Percentiles rank a stretch among this genome's conserved stretches.
Evolutionary conservation across 1,140 invertebrate species (phyloP).

Genomic region (Lycorma delicatula): DNA sequence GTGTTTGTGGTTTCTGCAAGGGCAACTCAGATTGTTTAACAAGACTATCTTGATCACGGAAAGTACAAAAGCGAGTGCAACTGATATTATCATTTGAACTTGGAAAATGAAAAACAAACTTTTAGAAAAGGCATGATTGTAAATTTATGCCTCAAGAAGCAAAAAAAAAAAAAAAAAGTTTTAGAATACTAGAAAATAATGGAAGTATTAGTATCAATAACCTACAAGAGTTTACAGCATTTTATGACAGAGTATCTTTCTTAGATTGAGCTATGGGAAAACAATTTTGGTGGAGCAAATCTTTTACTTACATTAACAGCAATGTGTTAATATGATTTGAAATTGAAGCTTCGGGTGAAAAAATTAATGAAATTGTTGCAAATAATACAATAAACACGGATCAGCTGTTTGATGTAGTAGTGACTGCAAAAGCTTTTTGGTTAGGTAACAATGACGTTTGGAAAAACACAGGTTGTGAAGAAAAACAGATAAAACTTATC

Average conservation of each 20-base stretch:
- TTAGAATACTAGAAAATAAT: no score
- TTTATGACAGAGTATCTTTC: no score
- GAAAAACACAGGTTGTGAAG: slow-evolving; percentile 21
- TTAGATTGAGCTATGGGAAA: not conserved
- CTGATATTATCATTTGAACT: no score
- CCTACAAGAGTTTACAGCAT: no score
- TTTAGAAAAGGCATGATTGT: slow-evolving; percentile 4
- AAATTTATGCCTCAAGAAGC: no score
- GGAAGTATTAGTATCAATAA: no score
- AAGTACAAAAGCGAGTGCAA: not conserved
- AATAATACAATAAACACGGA: not conserved
- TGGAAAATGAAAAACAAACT: not conserved
- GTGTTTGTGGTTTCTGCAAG: slow-evolving; percentile 17
- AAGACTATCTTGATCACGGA: not conserved
- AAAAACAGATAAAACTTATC: slow-evolving; percentile 21
- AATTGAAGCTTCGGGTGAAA: not conserved
- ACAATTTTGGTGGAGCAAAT: not conserved
- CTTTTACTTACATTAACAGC: not conserved
- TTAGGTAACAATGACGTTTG: slow-evolving; percentile 3
- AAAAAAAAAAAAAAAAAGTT: no score
- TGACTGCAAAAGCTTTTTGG: slow-evolving; percentile 24
- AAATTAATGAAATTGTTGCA: not conserved
- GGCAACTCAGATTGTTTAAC: not conserved
- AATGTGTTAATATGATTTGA: not conserved
- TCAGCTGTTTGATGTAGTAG: slow-evolving; percentile 8